Evolutionary conservation across 2,888 invertebrate species (phyloP).

Genomic region (Callyntrura sp.): DNA sequence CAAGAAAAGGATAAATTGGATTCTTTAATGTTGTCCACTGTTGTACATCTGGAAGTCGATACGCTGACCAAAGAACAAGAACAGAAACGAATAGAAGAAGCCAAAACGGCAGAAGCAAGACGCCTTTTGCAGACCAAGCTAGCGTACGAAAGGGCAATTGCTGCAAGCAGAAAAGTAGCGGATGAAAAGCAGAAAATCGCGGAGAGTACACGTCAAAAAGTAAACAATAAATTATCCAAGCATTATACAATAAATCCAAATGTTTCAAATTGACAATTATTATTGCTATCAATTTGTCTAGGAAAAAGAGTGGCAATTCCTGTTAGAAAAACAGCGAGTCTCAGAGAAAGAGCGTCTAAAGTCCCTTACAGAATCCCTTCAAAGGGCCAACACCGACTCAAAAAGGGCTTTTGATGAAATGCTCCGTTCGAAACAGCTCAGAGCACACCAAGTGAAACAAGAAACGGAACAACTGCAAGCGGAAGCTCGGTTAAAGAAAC

Average conservation of each 20-base stretch:
- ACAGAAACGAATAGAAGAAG: conserved; percentile 45
- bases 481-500: conserved; percentile 57
- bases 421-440: conserved; percentile 53
- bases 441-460: conserved; percentile 62
- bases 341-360: conserved; percentile 59
- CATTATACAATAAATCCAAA: too few species aligned
- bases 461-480: conserved; percentile 70
- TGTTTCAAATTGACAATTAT: too few species aligned
- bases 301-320: conserved; percentile 66
- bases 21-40: conserved; percentile 46
- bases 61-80: conserved; percentile 13
- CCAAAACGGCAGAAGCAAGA: conserved; percentile 65
- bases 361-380: conserved; percentile 53
- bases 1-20: conserved; percentile 70
- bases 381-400: conserved; percentile 57
- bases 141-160: conserved; percentile 77
- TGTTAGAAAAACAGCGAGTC: conserved; percentile 34
- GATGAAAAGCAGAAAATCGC: conserved; percentile 69
- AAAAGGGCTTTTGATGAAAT: conserved; percentile 64
- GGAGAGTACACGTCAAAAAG: conserved; percentile 55
- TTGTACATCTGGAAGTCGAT: conserved; percentile 25
- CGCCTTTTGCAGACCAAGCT: conserved; percentile 65
- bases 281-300: too few species aligned
- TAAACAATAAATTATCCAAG: background rate
- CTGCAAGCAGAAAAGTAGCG: conserved; percentile 68